Conservation (phyloP, 1,140 invertebrate genomes). For the Tetraneura akinire region DNA sequence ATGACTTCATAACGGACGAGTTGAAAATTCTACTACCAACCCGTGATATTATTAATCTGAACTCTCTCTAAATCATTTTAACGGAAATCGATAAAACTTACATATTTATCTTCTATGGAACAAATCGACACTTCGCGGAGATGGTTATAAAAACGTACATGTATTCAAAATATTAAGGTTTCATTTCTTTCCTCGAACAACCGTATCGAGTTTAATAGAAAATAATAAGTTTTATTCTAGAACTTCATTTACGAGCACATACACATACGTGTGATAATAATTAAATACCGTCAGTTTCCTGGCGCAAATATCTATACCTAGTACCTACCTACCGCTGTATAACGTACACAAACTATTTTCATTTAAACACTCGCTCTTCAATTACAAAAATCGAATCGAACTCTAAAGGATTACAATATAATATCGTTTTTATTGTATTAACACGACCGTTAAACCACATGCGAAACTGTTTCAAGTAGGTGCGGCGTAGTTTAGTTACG, state of each 20-base stretch:
- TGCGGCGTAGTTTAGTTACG: too few relatives aligned
- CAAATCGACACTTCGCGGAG: too few relatives aligned
- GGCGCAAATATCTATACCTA: too few relatives aligned
- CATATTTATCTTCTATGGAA: background rate
- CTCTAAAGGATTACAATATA: background rate
- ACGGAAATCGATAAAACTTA: background rate
- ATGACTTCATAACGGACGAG: too few relatives aligned
- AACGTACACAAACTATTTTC: background rate
- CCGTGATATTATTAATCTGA: too few relatives aligned
- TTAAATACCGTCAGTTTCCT: slow-evolving; percentile 4
- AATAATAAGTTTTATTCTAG: background rate
- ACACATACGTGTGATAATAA: background rate
- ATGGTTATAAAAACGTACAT: too few relatives aligned
- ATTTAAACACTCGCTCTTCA: slow-evolving; percentile 24
- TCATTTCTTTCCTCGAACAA: background rate
- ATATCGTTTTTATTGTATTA: background rate
- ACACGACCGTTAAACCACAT: background rate
- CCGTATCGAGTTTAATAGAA: background rate
- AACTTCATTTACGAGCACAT: too few relatives aligned
- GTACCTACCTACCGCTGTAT: too few relatives aligned
- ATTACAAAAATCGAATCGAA: background rate
- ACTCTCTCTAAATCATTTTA: too few relatives aligned
- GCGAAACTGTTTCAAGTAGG: background rate
- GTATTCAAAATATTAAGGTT: background rate
- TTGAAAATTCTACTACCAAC: too few relatives aligned